Conservation (phyloP, 2,797 vertebrate species). For the Lepus townsendii region DNA sequence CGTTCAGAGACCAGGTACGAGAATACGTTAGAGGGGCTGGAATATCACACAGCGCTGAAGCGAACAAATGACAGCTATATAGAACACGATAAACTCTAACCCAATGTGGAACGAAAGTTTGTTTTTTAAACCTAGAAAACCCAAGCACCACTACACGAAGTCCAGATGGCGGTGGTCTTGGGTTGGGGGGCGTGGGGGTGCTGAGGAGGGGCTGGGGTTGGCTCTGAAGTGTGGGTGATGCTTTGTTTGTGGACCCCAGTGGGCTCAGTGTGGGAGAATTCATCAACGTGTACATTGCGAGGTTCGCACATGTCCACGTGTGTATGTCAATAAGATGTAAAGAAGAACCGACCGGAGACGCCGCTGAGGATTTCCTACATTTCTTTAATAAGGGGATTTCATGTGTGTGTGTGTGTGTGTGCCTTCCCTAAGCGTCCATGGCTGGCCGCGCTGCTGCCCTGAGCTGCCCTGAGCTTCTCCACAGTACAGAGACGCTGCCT, state of each 20-base stretch:
- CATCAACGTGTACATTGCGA: background rate
- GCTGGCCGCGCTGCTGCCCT: too few species aligned
- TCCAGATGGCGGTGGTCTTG: background rate
- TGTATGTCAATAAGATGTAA: background rate
- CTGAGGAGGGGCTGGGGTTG: too few species aligned
- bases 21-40: too few species aligned
- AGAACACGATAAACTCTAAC: background rate
- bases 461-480: too few species aligned
- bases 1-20: background rate
- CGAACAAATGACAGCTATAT: background rate
- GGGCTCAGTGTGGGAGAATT: background rate
- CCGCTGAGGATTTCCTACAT: background rate
- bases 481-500: too few species aligned
- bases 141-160: background rate
- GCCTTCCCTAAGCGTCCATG: too few species aligned
- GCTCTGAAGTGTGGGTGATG: rapidly evolving
- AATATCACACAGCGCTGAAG: background rate
- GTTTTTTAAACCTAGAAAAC: too few species aligned
- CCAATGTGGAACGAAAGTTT: too few species aligned
- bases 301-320: background rate
- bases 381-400: background rate
- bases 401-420: too few species aligned
- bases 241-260: background rate
- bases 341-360: background rate
- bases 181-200: rapidly evolving